Conservation (phyloP, 2,888 invertebrate species). For the Zygogramma bicolorata region DNA sequence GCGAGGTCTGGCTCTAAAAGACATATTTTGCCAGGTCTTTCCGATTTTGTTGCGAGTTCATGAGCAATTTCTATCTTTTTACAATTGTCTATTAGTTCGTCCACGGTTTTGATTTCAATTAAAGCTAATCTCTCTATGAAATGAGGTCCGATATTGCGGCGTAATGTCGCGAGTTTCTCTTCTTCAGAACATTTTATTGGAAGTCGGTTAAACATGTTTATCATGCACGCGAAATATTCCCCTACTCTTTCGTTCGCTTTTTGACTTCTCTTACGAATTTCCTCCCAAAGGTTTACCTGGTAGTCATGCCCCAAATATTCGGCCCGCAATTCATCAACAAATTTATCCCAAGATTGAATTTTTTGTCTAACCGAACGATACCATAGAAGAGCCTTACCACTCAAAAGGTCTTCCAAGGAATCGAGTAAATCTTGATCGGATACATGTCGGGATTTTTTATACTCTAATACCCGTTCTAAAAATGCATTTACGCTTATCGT, state of each 20-base stretch:
- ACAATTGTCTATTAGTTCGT: not conserved
- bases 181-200: not conserved
- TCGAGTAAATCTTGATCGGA: not conserved
- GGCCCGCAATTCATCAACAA: not conserved
- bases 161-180: constrained; percentile 5
- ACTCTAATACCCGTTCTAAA: constrained; percentile 6
- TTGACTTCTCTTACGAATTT: not conserved
- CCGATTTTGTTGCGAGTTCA: not conserved
- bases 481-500: constrained; percentile 15
- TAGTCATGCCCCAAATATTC: constrained; percentile 11
- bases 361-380: not conserved
- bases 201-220: constrained; percentile 10
- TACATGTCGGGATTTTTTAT: constrained; percentile 4
- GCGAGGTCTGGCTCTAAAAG: not conserved
- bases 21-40: not conserved
- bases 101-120: not conserved
- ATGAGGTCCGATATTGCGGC: not conserved
- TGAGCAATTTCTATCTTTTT: not conserved
- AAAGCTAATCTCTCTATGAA: constrained; percentile 14
- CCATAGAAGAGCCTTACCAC: not conserved
- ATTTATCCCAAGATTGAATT: not conserved
- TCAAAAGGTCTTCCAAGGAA: not conserved
- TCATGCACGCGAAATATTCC: constrained; percentile 9
- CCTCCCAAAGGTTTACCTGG: constrained; percentile 9
- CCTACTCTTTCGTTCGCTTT: not conserved